Evolutionary conservation across 2,113 vertebrate species (phyloP).

Genomic region (Mesoclemmys tuberculata): DNA sequence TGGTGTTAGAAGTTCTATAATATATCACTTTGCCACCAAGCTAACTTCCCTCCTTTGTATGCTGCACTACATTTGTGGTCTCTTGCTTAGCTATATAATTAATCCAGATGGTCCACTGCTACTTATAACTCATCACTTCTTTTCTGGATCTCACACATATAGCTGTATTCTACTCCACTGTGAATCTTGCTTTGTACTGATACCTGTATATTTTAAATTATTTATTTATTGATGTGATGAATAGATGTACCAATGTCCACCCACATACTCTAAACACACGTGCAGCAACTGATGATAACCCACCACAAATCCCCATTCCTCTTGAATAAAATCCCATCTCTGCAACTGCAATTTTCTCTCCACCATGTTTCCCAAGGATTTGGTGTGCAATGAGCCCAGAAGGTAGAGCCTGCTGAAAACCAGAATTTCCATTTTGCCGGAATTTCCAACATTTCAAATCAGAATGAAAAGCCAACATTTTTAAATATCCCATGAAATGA

Average conservation of each 20-base stretch:
- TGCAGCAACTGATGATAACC: background rate
- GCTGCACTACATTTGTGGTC: background rate
- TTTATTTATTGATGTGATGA: fast-evolving
- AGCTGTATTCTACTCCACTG: background rate
- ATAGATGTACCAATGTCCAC: background rate
- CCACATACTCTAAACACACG: background rate
- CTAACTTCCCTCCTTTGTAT: background rate
- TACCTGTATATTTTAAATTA: fast-evolving
- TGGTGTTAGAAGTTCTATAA: background rate
- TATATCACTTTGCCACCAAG: background rate
- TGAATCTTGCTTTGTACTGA: background rate
- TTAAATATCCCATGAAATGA: background rate
- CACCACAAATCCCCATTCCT: background rate
- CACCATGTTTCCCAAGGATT: background rate
- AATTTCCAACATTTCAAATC: background rate
- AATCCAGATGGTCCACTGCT: background rate
- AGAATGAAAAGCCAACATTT: background rate
- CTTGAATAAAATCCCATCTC: background rate
- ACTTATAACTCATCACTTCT: background rate
- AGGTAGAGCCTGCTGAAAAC: background rate
- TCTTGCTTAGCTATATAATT: background rate
- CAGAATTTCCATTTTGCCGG: background rate
- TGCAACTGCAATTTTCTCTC: background rate
- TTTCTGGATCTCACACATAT: constrained; percentile 9
- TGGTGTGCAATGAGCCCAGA: background rate